phyloP scores from a whole-genome alignment of 2,797 vertebrate genomes.

The Scolopax rusticola region DNA sequence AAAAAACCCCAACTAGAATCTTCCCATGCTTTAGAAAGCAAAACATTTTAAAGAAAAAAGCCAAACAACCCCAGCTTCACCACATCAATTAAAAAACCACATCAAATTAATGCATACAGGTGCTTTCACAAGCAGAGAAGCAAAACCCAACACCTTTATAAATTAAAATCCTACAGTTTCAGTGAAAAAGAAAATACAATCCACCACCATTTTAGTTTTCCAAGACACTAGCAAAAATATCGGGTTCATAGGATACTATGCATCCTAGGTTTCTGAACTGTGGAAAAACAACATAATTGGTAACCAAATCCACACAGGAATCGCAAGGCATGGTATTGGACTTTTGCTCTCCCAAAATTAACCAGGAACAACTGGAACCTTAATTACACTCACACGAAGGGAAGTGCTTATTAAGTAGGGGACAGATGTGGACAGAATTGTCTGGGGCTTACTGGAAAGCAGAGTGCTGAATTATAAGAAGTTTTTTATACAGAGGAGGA shows the following conservation, averaged over 20 bases:
- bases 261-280: background rate
- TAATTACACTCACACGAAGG: background rate
- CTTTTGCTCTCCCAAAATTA: background rate
- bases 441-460: background rate
- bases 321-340: background rate
- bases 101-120: rapidly evolving
- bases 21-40: background rate
- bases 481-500: background rate
- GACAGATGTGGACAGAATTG: background rate
- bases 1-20: background rate
- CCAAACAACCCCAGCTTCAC: background rate
- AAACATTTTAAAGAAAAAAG: background rate
- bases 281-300: background rate
- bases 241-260: background rate
- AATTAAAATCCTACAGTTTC: background rate
- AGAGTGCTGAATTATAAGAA: background rate
- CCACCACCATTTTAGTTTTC: background rate
- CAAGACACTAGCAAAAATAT: background rate
- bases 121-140: background rate
- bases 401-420: background rate
- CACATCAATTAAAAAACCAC: background rate
- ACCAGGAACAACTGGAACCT: background rate
- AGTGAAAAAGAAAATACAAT: background rate
- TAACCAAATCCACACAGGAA: background rate
- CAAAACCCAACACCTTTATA: background rate